These are phyloP conservation scores for Decapterus maruadsi DNA, from an alignment of 2,797 vertebrate species.

Conservation along the genomic window DNA sequence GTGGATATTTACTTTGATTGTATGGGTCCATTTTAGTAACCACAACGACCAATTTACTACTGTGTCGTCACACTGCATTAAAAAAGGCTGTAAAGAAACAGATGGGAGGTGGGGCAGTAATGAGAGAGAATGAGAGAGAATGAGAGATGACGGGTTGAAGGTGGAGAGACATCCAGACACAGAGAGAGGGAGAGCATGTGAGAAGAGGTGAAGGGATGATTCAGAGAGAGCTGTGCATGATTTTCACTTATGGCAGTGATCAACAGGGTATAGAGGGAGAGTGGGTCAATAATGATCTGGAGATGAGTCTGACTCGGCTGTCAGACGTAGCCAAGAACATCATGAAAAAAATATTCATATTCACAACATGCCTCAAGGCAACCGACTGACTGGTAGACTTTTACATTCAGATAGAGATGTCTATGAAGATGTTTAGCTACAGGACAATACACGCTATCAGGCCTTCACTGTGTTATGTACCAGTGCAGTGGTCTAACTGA, in stretches of 20 bases:
- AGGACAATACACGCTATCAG: neutral
- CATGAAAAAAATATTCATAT: constrained; percentile 22
- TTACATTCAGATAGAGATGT: neutral
- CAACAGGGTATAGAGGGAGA: constrained; percentile 30
- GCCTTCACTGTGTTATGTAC: neutral
- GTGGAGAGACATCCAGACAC: constrained; percentile 26
- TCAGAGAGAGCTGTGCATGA: constrained; percentile 35
- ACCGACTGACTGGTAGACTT: neutral
- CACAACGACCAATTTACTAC: constrained; percentile 48
- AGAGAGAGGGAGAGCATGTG: neutral
- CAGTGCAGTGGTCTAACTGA: neutral
- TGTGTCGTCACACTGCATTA: constrained; percentile 27
- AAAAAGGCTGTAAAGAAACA: constrained; percentile 49
- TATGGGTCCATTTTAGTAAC: constrained; percentile 48
- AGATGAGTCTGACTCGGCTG: constrained; percentile 27
- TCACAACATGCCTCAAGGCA: constrained; percentile 7
- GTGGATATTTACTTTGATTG: constrained; percentile 49
- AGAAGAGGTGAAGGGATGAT: constrained; percentile 15
- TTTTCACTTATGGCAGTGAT: constrained; percentile 54
- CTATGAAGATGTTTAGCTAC: neutral
- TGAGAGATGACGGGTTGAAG: constrained; percentile 10
- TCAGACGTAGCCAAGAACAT: constrained; percentile 33
- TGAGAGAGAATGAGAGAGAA: constrained; percentile 17
- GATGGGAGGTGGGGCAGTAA: constrained; percentile 37
- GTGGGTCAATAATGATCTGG: constrained; percentile 57